Evolutionary conservation across 2,797 vertebrate genomes (phyloP), one percentile per base, ranked within the genome.

Genomic region (Clarias platycephalus): DNA sequence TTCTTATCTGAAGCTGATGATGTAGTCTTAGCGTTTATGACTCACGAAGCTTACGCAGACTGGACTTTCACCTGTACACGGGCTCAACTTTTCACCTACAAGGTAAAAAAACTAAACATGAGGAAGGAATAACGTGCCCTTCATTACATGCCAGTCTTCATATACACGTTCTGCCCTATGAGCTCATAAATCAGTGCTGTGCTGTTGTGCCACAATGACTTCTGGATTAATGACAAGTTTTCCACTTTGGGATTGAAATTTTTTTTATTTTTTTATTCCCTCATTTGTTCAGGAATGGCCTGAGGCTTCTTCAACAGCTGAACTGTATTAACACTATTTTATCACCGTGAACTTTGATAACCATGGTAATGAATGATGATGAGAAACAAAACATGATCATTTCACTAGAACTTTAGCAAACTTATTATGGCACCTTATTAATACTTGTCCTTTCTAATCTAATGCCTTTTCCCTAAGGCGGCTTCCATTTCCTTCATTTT

Each of bases 11-110:
- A 68, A 66, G 55, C 31, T 10, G 67, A 84, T 83, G 78, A 82
- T 82, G 83, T 80, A 84, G 62, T 55, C 40, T 74, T 26, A 55
- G 40, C 79, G 81, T 89, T 87, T 86, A 87, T 81, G 71, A 66
- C 67, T 76, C 26, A 82, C 49, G 78, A 70, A 76, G 44, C 12
- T 82, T 81, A 79, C 44, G 70, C 72, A 83, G 81, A 57, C 63
- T 40, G 64, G 83, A 88, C 85, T 85, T 88, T 89, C 63, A 83
- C 88, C 80, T 74, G 63, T 81, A 86, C 68, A 83, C 80, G 58
- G 40, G 75, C 74, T 82, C 67, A 71, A 40, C 81, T 71, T 37
- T 67, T 75, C 84, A 84, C 82, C 82, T 81, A 58, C 28, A 71
- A 37, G 53, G 10, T 63, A 31, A 49, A 80, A 80, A 49, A 55